Conservation (phyloP, 2,888 invertebrate genomes). For the Hyposoter dolosus region DNA sequence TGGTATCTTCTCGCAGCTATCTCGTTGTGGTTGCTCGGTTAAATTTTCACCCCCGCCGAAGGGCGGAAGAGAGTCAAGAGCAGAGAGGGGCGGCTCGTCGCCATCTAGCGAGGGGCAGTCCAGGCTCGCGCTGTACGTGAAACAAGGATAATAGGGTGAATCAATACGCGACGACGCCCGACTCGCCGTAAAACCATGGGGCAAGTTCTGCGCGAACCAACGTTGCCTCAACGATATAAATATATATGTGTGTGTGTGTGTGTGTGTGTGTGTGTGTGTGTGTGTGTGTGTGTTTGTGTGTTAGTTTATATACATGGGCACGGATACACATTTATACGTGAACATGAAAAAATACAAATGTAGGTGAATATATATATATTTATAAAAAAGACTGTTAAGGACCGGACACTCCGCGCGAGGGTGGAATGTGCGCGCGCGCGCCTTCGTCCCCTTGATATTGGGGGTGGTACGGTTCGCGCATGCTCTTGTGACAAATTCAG, state of each 20-base stretch:
- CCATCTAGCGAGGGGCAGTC: conserved; percentile 66
- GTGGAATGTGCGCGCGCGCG: conserved; percentile 21
- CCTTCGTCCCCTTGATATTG: background rate
- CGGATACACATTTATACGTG: background rate
- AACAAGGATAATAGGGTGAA: conserved; percentile 77
- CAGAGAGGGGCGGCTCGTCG: background rate
- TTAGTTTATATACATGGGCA: conserved; percentile 19
- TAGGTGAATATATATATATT: background rate
- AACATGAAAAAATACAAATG: background rate
- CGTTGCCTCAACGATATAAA: conserved; percentile 79
- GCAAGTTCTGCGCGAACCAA: conserved; percentile 76
- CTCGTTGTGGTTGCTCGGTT: conserved; percentile 53
- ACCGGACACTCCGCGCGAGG: conserved; percentile 24
- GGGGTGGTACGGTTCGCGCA: conserved; percentile 6
- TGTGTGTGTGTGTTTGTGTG: conserved; percentile 35
- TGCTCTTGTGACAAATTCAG: background rate
- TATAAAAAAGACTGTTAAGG: conserved; percentile 13
- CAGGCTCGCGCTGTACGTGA: conserved; percentile 42
- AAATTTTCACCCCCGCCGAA: conserved; percentile 35
- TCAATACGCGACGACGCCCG: conserved; percentile 82
- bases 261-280: conserved; percentile 32
- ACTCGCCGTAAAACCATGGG: conserved; percentile 76
- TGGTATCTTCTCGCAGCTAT: conserved; percentile 28
- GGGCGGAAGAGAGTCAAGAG: conserved; percentile 5
- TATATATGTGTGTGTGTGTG: background rate